Conservation (phyloP, 2,113 vertebrate species). For the Syngnathus typhle region DNA sequence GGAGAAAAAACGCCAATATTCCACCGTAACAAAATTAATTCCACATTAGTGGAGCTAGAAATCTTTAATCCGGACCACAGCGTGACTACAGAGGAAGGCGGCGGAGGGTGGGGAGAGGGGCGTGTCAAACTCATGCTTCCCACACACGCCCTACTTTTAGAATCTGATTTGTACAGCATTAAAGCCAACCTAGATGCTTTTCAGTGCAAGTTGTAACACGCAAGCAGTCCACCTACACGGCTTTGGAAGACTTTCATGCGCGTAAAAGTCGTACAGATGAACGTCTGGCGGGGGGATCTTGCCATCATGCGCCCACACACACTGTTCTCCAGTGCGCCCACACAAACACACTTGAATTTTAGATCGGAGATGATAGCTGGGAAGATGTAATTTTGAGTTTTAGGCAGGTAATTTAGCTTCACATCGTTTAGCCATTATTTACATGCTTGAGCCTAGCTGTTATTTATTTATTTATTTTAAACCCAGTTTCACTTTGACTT, state of each 20-base stretch:
- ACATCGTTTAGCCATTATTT: constrained; percentile 42
- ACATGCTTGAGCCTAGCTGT: constrained; percentile 26
- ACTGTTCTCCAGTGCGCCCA: constrained; percentile 21
- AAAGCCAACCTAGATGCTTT: constrained; percentile 42
- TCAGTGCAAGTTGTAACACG: constrained; percentile 12
- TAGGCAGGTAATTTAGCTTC: constrained; percentile 2
- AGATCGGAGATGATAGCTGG: neutral
- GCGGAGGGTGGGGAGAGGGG: neutral
- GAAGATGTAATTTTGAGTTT: neutral
- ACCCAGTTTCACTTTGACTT: constrained; percentile 21
- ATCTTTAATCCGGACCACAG: neutral
- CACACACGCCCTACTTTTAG: constrained; percentile 44
- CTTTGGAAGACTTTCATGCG: constrained; percentile 7
- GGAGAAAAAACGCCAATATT: constrained; percentile 31
- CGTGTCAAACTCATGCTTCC: constrained; percentile 36
- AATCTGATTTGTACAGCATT: constrained; percentile 31
- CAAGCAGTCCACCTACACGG: constrained; percentile 30
- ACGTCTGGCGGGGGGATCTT: constrained; percentile 4
- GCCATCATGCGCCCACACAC: constrained; percentile 23
- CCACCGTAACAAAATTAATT: constrained; percentile 9
- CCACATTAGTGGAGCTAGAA: neutral
- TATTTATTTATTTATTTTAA: constrained; percentile 48
- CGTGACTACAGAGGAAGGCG: constrained; percentile 4
- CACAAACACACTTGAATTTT: neutral
- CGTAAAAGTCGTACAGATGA: constrained; percentile 9